A percentile compares a stretch with the other conserved stretches of the same genome.
Conservation (phyloP, 2,797 vertebrate species). For the Odontamblyopus rebecca region DNA sequence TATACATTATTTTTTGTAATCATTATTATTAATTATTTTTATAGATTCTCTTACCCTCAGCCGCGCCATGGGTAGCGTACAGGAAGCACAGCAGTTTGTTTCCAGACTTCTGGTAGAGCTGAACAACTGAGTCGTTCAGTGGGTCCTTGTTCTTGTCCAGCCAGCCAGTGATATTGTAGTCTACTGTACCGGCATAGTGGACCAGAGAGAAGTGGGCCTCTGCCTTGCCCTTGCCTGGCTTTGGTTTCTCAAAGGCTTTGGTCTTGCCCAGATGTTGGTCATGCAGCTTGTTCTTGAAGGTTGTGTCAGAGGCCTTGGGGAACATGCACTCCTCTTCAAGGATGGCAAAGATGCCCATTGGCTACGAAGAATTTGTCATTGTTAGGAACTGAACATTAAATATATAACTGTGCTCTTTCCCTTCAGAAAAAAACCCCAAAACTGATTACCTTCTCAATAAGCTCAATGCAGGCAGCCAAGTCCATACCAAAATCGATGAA, state of each 20-base stretch:
- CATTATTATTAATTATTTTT: not conserved
- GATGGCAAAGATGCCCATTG: constrained; percentile 35
- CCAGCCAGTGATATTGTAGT: constrained; percentile 85
- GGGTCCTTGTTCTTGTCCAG: constrained; percentile 90
- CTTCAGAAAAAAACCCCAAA: not conserved
- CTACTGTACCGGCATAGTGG: constrained; percentile 86
- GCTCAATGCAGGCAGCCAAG: constrained; percentile 85
- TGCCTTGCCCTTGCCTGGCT: constrained; percentile 79
- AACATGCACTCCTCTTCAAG: constrained; percentile 60
- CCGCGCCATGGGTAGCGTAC: constrained; percentile 63
- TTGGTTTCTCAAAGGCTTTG: constrained; percentile 58
- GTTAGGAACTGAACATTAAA: not conserved
- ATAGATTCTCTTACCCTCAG: constrained; percentile 19
- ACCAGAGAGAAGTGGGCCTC: constrained; percentile 85
- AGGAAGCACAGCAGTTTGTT: constrained; percentile 80
- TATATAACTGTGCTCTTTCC: not conserved
- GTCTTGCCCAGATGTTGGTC: constrained; percentile 9
- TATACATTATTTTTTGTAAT: not conserved
- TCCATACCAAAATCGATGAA: constrained; percentile 85
- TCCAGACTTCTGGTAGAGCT: constrained; percentile 83
- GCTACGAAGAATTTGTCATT: not conserved
- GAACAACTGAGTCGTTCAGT: constrained; percentile 84
- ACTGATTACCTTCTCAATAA: constrained; percentile 34
- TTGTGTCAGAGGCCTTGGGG: constrained; percentile 60
- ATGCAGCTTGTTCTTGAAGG: constrained; percentile 12